Percentiles rank a stretch among this genome's conserved stretches.
phyloP scores from a whole-genome alignment of 1,140 invertebrate genomes.

The Adoxophyes honmai region DNA sequence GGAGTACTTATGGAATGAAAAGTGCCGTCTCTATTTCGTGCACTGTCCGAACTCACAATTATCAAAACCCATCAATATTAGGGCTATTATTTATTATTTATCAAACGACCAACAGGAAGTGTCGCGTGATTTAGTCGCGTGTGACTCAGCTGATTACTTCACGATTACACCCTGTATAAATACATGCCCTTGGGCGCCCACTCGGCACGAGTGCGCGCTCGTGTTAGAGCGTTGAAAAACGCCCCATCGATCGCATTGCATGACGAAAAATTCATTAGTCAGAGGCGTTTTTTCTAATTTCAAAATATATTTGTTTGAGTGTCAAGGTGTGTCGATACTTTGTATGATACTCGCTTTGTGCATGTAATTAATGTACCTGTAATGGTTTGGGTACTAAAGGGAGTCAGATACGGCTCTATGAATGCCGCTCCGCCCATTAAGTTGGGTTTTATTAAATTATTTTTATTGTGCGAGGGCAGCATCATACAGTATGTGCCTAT shows the following conservation, averaged over 20 bases:
- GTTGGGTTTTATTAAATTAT: too few relatives aligned
- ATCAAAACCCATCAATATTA: too few relatives aligned
- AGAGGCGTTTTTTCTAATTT: neutral
- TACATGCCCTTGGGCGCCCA: constrained; percentile 1
- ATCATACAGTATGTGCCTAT: too few relatives aligned
- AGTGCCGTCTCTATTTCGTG: too few relatives aligned
- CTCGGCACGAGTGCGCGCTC: neutral
- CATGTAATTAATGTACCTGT: neutral
- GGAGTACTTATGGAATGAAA: too few relatives aligned
- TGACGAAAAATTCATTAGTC: neutral
- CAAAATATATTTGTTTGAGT: neutral
- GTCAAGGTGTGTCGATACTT: neutral
- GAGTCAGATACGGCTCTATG: too few relatives aligned
- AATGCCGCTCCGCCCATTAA: too few relatives aligned
- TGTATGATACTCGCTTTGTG: neutral
- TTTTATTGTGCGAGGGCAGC: too few relatives aligned
- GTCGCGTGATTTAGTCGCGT: neutral
- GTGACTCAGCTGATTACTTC: neutral
- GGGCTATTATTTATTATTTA: too few relatives aligned
- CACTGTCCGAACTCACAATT: too few relatives aligned
- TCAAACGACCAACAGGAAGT: too few relatives aligned
- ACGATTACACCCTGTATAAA: neutral
- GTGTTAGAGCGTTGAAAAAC: neutral
- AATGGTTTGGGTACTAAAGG: too few relatives aligned
- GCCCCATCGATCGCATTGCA: neutral